phyloP scores from a whole-genome alignment of 1,140 invertebrate species.

The Brachionus asplanchnoidis region DNA sequence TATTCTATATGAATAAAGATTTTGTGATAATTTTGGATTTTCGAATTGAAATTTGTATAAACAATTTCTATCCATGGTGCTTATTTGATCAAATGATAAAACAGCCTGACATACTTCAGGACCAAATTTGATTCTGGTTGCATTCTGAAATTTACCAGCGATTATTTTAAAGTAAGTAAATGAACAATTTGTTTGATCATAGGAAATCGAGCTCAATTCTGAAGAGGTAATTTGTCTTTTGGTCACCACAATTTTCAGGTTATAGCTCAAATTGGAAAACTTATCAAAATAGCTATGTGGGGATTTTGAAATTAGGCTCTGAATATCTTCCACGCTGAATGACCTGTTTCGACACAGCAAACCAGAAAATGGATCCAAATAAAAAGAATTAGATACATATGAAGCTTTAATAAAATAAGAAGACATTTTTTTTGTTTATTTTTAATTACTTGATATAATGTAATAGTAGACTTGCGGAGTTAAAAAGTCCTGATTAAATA shows the following conservation, averaged over 20 bases:
- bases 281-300: background rate
- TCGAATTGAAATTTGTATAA: background rate
- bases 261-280: background rate
- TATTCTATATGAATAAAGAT: background rate
- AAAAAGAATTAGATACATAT: background rate
- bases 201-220: background rate
- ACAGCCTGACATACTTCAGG: background rate
- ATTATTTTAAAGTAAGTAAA: slow-evolving; percentile 33
- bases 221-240: background rate
- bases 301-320: background rate
- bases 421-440: background rate
- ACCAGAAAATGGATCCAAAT: background rate
- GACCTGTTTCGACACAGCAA: background rate
- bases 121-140: background rate
- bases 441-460: background rate
- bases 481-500: background rate
- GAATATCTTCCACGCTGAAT: background rate
- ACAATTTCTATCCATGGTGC: background rate
- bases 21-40: background rate
- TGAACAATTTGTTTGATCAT: slow-evolving; percentile 4
- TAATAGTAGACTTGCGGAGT: background rate
- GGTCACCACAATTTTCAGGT: background rate
- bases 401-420: background rate
- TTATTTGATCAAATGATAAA: slow-evolving; percentile 7
- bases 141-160: background rate